These are phyloP conservation scores for Oreochromis aureus DNA, from an alignment of 2,113 vertebrate species.

Conservation along the genomic window DNA sequence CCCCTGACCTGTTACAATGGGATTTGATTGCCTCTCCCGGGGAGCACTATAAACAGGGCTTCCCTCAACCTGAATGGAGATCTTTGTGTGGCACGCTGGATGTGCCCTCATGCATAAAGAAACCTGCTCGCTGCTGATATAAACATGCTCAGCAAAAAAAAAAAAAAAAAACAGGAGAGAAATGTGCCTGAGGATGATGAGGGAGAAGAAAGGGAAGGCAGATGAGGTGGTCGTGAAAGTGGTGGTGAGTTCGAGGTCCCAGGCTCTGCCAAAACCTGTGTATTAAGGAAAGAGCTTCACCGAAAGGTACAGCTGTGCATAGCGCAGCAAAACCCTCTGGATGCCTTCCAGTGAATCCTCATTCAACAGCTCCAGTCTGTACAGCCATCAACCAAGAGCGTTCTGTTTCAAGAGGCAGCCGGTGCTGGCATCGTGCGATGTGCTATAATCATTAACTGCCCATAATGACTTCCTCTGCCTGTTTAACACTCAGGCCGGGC, in stretches of 20 bases:
- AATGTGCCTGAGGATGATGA: not conserved
- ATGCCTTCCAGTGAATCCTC: slow-evolving; percentile 16
- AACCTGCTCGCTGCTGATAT: slow-evolving; percentile 39
- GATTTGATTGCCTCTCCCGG: slow-evolving; percentile 28
- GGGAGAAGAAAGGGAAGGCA: not conserved
- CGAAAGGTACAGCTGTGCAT: slow-evolving; percentile 16
- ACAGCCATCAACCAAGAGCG: not conserved
- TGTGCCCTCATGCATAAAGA: slow-evolving; percentile 46
- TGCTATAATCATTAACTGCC: not conserved
- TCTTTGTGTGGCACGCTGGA: slow-evolving; percentile 25
- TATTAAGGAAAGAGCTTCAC: slow-evolving; percentile 5
- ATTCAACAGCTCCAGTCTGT: not conserved
- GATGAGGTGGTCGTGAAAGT: not conserved
- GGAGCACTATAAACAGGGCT: slow-evolving; percentile 33
- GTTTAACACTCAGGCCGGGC: not conserved
- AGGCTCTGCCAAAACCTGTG: slow-evolving; percentile 1
- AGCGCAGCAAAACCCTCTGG: slow-evolving; percentile 20
- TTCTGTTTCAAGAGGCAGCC: slow-evolving; percentile 15
- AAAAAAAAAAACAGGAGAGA: slow-evolving; percentile 1
- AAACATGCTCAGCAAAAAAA: slow-evolving; percentile 36
- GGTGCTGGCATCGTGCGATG: not conserved
- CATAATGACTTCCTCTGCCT: slow-evolving; percentile 2
- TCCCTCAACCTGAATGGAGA: slow-evolving; percentile 33
- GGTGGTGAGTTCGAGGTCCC: not conserved
- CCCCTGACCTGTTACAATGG: slow-evolving; percentile 29